phyloP scores from a whole-genome alignment of 2,888 invertebrate genomes.

The Lysandra bellargus region DNA sequence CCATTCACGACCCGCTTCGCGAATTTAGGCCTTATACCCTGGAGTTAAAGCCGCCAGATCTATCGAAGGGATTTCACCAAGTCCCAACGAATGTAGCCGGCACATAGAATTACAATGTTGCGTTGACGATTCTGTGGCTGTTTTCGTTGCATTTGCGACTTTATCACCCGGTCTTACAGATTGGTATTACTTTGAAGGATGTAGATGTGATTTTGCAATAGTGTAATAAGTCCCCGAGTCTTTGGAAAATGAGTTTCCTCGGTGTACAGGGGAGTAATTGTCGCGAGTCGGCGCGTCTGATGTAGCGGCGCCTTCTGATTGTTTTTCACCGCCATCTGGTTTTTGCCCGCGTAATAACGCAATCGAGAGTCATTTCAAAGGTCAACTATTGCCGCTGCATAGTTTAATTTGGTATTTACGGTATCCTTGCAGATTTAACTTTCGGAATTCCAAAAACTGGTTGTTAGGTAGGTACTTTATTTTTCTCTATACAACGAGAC shows the following conservation, averaged over 20 bases:
- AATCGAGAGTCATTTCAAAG: constrained; percentile 67
- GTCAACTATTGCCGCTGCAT: constrained; percentile 43
- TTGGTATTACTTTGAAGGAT: constrained; percentile 25
- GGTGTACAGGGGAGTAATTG: constrained; percentile 62
- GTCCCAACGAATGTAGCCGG: constrained; percentile 41
- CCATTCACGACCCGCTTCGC: neutral
- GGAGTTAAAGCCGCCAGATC: constrained; percentile 34
- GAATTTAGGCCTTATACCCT: constrained; percentile 41
- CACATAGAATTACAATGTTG: constrained; percentile 43
- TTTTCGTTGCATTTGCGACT: constrained; percentile 40
- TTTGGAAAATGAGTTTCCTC: constrained; percentile 79
- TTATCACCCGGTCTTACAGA: constrained; percentile 37
- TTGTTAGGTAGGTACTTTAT: too few species aligned
- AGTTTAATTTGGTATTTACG: constrained; percentile 16
- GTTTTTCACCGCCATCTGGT: constrained; percentile 67
- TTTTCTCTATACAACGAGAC: too few species aligned
- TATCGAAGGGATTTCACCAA: constrained; percentile 32
- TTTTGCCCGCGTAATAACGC: constrained; percentile 54
- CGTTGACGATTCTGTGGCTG: neutral
- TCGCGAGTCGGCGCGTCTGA: constrained; percentile 61
- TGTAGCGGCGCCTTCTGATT: constrained; percentile 75
- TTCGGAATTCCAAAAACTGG: neutral
- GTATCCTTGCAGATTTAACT: neutral
- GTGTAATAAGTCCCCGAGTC: constrained; percentile 72
- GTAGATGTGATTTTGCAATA: constrained; percentile 44